These are phyloP conservation scores for Ischnura elegans DNA, from an alignment of 2,888 invertebrate species.

Conservation along the genomic window DNA sequence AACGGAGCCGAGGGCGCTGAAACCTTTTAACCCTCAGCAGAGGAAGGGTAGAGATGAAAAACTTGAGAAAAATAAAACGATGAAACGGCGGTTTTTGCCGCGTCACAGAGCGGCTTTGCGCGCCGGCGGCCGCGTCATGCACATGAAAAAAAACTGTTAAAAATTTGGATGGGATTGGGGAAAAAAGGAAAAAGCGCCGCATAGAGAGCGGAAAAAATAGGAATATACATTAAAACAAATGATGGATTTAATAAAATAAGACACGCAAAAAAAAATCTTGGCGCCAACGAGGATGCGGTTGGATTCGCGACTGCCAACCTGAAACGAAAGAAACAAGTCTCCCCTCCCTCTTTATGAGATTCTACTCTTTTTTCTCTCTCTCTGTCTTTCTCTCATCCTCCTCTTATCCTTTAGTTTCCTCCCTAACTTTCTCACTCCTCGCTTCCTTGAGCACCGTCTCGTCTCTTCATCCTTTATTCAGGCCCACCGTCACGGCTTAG, in stretches of 20 bases:
- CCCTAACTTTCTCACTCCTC: not conserved
- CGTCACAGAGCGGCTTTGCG: constrained; percentile 44
- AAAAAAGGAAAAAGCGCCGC: not conserved
- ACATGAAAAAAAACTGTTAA: constrained; percentile 15
- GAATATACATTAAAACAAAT: not conserved
- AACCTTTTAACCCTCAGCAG: not conserved
- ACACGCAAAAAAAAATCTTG: not conserved
- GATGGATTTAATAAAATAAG: not conserved
- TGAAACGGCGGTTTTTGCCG: constrained; percentile 42
- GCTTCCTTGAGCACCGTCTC: not conserved
- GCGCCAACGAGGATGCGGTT: constrained; percentile 59
- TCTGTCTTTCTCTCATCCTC: not conserved
- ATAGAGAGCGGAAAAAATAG: too few species aligned
- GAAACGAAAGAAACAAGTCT: constrained; percentile 58
- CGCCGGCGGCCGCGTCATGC: constrained; percentile 19
- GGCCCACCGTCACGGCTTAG: constrained; percentile 47
- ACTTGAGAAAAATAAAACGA: constrained; percentile 24
- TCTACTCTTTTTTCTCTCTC: not conserved
- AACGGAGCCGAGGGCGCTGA: constrained; percentile 1
- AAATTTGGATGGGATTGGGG: not conserved
- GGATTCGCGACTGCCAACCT: constrained; percentile 53
- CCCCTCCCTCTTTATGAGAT: constrained; percentile 27
- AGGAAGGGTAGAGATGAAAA: not conserved
- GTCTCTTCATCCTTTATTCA: constrained; percentile 56
- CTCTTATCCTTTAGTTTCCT: not conserved